These are phyloP conservation scores for Gobio occitaniae DNA, from an alignment of 2,797 vertebrate species.

Conservation along the genomic window DNA sequence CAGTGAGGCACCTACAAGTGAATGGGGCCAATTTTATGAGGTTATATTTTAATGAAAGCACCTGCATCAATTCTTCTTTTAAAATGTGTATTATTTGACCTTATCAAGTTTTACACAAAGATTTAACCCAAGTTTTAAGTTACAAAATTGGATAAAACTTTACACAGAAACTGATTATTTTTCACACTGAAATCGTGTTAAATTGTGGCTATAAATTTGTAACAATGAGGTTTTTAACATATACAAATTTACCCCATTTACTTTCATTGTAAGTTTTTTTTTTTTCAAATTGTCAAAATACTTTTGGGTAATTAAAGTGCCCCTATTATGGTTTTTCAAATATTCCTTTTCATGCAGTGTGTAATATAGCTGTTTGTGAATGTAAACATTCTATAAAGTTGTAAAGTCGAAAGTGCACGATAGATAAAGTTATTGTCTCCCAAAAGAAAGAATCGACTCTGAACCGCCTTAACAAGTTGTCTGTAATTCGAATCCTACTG, in stretches of 20 bases:
- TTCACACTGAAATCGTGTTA: conserved; percentile 1
- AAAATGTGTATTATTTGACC: not conserved
- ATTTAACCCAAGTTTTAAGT: not conserved
- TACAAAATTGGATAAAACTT: not conserved
- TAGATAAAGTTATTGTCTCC: no score
- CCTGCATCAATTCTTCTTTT: not conserved
- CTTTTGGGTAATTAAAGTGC: not conserved
- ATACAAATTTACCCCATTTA: not conserved
- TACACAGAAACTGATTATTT: not conserved
- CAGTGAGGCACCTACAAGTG: not conserved
- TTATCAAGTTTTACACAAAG: not conserved
- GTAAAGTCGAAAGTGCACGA: no score
- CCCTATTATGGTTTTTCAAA: no score
- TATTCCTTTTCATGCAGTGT: no score
- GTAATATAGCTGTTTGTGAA: no score
- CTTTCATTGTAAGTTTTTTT: not conserved
- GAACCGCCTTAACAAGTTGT: no score
- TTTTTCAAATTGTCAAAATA: not conserved
- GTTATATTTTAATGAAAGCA: not conserved
- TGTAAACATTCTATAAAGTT: no score
- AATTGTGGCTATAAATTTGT: not conserved
- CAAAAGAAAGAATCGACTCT: no score
- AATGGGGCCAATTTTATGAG: not conserved
- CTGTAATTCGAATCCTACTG: no score
- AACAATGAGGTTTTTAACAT: not conserved